Evolutionary conservation across 2,797 vertebrate species (phyloP), one percentile per base, ranked within the genome.

Genomic region (Spinus pinus): DNA sequence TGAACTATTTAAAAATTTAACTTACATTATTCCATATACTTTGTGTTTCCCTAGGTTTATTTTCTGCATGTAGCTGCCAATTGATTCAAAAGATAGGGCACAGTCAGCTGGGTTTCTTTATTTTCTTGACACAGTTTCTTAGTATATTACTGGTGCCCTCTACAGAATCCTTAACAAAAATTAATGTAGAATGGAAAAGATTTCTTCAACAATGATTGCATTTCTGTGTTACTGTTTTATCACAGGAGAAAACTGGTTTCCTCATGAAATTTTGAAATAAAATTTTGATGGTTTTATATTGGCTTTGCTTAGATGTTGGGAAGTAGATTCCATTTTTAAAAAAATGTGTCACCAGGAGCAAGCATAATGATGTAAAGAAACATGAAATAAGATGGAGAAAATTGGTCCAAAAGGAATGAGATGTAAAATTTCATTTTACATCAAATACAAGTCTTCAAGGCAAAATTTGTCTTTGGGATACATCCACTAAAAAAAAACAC

Each of bases 161-260:
- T 94, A 90, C 25, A 86, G 82, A 95, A 85, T 44, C 39, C 56
- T 78, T 78, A 78, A 71, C 17, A 81, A 80, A 84, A 93, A 69
- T 37, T 58, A 66, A 77, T 8, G 7, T 39, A 66, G 35, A 41
- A 21, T 65, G 50, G 72, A 93, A 92, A 89, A 15, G 6, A 24
- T 12, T 39, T 78, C 66, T 78, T 91, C 21, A 44, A 3, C 47
- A 27, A 71, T 65, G 7, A 70, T 44, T 58, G 6, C 7, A 80
- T 73, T 81, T 84, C 44, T 60, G 6, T 58, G 16, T 50, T 67
- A 60, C 14, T 16, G 3, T 39, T 90, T 85, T 69, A 74, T 37
- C 21, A 50, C 7, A 60, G n/a, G 10, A 46, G 5, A 77, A 72
- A 86, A 37, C 3, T 23, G 2, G 23, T 77, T 81, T 66, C 22